Conservation (phyloP, 2,113 vertebrate species). For the Phaethon lepturus region DNA sequence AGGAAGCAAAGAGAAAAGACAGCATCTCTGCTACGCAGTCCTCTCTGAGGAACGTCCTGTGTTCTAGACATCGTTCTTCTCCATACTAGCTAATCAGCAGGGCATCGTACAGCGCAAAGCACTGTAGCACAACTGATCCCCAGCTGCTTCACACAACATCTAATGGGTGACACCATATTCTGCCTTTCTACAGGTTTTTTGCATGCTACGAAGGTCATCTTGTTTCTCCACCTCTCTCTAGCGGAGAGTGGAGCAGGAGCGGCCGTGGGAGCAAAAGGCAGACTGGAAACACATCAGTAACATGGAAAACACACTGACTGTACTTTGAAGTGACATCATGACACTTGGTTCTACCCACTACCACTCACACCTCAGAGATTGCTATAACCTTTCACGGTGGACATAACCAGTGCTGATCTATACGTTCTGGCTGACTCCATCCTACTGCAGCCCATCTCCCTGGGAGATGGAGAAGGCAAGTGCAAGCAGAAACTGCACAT, state of each 20-base stretch:
- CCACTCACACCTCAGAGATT: neutral
- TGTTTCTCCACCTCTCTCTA: neutral
- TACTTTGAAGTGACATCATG: neutral
- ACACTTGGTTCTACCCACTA: neutral
- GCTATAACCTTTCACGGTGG: neutral
- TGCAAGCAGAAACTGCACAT: neutral
- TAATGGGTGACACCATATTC: neutral
- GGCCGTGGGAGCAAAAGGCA: neutral
- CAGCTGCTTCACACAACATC: neutral
- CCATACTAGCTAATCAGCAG: fast-evolving
- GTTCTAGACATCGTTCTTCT: neutral
- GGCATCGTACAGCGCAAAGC: neutral
- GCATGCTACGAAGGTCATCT: neutral
- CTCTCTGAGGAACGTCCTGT: neutral
- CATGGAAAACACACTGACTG: neutral
- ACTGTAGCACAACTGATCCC: neutral
- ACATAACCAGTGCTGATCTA: neutral
- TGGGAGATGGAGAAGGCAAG: neutral
- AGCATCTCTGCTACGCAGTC: neutral
- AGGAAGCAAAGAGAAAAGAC: neutral
- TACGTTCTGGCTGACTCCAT: neutral
- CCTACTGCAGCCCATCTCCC: neutral
- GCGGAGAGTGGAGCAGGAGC: neutral
- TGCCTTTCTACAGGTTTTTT: neutral
- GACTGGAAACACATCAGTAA: neutral